Conservation (phyloP, 2,113 vertebrate genomes). For the Ascaphus truei region DNA sequence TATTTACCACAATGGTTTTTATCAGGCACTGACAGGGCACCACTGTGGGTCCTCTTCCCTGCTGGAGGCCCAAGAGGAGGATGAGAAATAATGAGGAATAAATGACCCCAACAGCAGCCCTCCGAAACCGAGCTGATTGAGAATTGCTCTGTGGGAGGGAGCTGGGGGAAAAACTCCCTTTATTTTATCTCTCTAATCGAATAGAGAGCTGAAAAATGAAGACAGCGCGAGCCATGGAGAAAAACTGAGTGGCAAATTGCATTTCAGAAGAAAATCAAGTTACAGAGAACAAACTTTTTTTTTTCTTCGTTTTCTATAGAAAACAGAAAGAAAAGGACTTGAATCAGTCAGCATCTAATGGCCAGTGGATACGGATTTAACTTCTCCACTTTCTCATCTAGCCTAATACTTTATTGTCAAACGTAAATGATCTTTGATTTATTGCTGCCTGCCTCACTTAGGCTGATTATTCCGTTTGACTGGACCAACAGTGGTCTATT, state of each 20-base stretch:
- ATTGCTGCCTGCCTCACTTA: not conserved
- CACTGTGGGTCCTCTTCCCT: conserved; percentile 22
- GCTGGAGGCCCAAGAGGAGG: conserved; percentile 22
- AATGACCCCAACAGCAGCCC: conserved; percentile 32
- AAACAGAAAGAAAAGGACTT: not conserved
- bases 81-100: conserved; percentile 34
- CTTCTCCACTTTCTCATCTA: conserved; percentile 1
- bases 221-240: conserved; percentile 25
- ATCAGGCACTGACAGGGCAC: conserved; percentile 16
- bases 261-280: conserved; percentile 36
- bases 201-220: conserved; percentile 37
- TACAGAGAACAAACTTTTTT: conserved; percentile 26
- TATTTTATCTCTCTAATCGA: conserved; percentile 37
- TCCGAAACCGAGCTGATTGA: conserved; percentile 28
- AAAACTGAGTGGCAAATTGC: conserved; percentile 30
- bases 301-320: not conserved
- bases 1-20: conserved; percentile 29
- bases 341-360: conserved; percentile 19
- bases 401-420: conserved; percentile 13
- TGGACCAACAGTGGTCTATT: not conserved
- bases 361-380: conserved; percentile 11
- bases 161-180: conserved; percentile 26
- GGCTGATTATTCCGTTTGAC: not conserved
- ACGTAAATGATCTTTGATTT: conserved; percentile 4
- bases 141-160: conserved; percentile 32